A percentile compares a stretch with the other conserved stretches of the same genome.
Conservation (phyloP, 2,888 invertebrate genomes). For the Cryptocephalus primarius region DNA sequence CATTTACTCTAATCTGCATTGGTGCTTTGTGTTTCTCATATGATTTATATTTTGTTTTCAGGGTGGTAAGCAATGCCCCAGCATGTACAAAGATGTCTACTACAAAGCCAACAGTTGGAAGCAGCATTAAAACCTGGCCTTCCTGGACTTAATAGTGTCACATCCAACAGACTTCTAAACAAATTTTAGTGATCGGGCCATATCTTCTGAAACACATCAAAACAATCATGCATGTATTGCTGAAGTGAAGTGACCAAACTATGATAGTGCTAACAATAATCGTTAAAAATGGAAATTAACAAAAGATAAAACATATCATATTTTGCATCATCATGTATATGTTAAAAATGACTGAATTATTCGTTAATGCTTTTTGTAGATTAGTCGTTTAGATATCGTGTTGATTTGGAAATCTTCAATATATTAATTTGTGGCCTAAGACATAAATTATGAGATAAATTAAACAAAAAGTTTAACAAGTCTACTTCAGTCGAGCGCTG, state of each 20-base stretch:
- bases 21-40: no score
- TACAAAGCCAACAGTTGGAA: conserved; percentile 90
- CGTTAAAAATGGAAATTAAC: conserved; percentile 12
- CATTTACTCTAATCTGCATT: no score
- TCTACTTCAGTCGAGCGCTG: no score
- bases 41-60: conserved; percentile 39
- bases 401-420: no score
- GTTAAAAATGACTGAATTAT: conserved; percentile 9
- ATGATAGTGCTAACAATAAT: conserved; percentile 18
- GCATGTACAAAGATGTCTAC: conserved; percentile 86
- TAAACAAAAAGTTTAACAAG: conserved; percentile 2
- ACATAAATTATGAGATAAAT: not conserved
- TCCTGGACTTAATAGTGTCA: conserved; percentile 5
- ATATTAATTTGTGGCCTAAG: conserved; percentile 11
- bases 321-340: conserved; percentile 24
- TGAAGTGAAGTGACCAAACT: conserved; percentile 23
- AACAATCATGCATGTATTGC: not conserved
- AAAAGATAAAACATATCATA: conserved; percentile 29
- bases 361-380: conserved; percentile 1
- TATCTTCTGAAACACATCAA: conserved; percentile 3
- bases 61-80: conserved; percentile 76
- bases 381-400: no score
- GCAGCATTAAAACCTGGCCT: conserved; percentile 44
- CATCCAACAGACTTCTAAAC: conserved; percentile 5
- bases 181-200: conserved; percentile 8